Conservation (phyloP, 2,888 invertebrate genomes). For the Tenthredo scrophulariae region DNA sequence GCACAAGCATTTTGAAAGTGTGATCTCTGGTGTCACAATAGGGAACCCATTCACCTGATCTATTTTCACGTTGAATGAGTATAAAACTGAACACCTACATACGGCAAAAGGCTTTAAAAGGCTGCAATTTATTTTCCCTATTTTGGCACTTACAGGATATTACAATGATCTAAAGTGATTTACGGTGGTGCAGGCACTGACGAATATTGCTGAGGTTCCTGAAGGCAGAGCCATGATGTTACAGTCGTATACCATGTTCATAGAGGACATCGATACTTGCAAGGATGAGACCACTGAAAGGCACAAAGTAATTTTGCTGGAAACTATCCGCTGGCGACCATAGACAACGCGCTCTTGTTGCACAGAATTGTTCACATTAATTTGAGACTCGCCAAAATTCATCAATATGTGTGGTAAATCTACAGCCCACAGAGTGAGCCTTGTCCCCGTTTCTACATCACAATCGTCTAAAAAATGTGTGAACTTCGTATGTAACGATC, state of each 20-base stretch:
- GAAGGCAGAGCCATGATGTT: slow-evolving; percentile 60
- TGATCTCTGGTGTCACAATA: background rate
- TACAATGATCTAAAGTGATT: background rate
- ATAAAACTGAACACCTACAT: background rate
- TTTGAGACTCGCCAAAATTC: background rate
- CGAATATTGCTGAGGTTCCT: slow-evolving; percentile 66
- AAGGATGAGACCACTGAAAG: slow-evolving; percentile 56
- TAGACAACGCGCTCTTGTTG: slow-evolving; percentile 47
- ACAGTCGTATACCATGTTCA: slow-evolving; percentile 56
- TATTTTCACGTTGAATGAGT: background rate
- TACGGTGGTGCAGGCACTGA: slow-evolving; percentile 61
- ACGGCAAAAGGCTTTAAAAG: background rate
- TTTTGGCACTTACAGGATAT: background rate
- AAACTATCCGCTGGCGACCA: slow-evolving; percentile 62
- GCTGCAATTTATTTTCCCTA: background rate
- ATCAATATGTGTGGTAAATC: background rate
- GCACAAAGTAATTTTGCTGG: slow-evolving; percentile 64
- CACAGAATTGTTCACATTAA: background rate
- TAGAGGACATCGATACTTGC: slow-evolving; percentile 60
- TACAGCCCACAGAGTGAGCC: background rate
- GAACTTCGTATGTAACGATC: too few species aligned
- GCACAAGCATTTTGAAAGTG: background rate
- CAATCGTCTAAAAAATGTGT: too few species aligned
- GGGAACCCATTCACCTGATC: background rate
- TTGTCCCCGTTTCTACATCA: too few species aligned